phyloP scores from a whole-genome alignment of 1,140 invertebrate genomes.

The Gyrodactylus salaris region DNA sequence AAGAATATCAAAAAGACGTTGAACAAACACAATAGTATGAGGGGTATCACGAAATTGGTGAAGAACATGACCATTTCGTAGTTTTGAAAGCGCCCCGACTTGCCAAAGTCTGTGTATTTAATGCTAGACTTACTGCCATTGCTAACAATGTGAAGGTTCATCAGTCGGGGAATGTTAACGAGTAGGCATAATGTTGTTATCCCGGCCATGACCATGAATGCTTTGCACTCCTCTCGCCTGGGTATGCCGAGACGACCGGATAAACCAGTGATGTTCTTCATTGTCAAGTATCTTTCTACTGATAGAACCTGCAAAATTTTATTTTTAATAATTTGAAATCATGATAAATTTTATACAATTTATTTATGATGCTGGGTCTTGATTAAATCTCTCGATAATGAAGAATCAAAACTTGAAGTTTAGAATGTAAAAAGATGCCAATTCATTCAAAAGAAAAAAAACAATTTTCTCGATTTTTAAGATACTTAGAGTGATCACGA shows the following conservation, averaged over 20 bases:
- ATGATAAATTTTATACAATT: too few relatives aligned
- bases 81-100: background rate
- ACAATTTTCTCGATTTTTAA: too few relatives aligned
- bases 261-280: background rate
- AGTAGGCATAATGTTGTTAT: background rate
- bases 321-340: too few relatives aligned
- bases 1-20: background rate
- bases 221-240: background rate
- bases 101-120: background rate
- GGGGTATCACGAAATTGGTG: background rate
- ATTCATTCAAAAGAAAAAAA: too few relatives aligned
- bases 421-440: too few relatives aligned
- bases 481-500: too few relatives aligned
- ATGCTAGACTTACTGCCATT: background rate
- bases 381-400: too few relatives aligned
- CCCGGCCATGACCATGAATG: background rate
- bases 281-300: background rate
- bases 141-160: background rate
- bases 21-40: background rate
- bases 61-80: background rate
- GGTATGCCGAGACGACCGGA: background rate
- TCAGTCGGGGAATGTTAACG: background rate
- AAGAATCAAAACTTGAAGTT: too few relatives aligned
- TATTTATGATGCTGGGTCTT: too few relatives aligned
- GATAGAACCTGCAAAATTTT: background rate